These are phyloP conservation scores for Muscicapa comitata DNA, from an alignment of 2,797 vertebrate species.

Conservation along the genomic window DNA sequence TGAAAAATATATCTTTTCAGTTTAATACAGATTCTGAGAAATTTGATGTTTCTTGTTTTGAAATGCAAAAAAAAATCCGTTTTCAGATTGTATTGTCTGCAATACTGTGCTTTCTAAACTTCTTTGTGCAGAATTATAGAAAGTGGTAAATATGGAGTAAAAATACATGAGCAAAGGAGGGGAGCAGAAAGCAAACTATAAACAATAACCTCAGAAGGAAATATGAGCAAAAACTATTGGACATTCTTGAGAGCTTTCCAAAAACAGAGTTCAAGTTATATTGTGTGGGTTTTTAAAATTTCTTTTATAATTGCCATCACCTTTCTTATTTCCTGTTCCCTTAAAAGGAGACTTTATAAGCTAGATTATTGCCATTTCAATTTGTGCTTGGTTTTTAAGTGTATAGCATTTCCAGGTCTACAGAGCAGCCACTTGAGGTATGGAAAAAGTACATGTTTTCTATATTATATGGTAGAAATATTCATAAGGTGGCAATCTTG, in stretches of 20 bases:
- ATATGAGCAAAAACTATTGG: neutral
- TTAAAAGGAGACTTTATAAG: neutral
- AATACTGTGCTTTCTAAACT: neutral
- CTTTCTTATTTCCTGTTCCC: neutral
- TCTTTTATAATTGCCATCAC: neutral
- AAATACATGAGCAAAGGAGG: neutral
- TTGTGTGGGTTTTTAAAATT: neutral
- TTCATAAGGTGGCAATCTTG: neutral
- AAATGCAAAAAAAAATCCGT: neutral
- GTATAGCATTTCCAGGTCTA: neutral
- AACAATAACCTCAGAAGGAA: neutral
- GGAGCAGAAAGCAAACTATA: neutral
- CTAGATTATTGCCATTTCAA: neutral
- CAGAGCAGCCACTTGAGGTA: neutral
- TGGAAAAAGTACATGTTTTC: neutral
- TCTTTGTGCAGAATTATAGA: neutral
- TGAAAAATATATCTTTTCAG: neutral
- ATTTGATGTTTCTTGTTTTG: neutral
- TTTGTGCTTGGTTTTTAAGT: neutral
- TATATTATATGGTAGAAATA: neutral
- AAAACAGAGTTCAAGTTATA: neutral
- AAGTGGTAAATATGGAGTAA: neutral
- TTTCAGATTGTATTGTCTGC: neutral
- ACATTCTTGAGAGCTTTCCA: slow-evolving; percentile 12
- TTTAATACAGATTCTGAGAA: neutral